These are phyloP conservation scores for Metalampra italica DNA, from an alignment of 2,888 invertebrate genomes.

Conservation along the genomic window DNA sequence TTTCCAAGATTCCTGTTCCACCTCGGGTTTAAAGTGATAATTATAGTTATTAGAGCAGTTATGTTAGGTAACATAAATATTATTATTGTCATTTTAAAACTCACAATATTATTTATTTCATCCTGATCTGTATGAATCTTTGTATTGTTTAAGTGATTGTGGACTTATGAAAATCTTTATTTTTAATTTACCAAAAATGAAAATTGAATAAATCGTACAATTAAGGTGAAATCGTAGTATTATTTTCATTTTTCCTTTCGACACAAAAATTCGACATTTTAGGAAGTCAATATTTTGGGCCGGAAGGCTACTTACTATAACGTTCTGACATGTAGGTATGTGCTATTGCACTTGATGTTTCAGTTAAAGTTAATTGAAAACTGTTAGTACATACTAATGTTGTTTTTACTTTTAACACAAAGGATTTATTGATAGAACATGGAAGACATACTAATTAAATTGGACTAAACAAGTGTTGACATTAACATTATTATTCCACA, in stretches of 20 bases:
- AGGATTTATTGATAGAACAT: too few species aligned
- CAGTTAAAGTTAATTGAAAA: too few species aligned
- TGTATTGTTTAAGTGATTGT: conserved; percentile 72
- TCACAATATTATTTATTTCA: conserved; percentile 75
- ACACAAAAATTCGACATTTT: too few species aligned
- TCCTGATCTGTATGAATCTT: conserved; percentile 76
- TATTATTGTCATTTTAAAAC: conserved; percentile 60
- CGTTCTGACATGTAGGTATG: too few species aligned
- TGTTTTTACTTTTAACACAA: background rate
- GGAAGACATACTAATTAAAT: too few species aligned
- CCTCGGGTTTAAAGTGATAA: conserved; percentile 76
- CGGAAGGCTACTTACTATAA: too few species aligned
- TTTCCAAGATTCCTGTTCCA: conserved; percentile 74
- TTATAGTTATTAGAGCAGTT: conserved; percentile 69
- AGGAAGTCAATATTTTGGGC: too few species aligned
- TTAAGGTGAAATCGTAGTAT: conserved; percentile 44
- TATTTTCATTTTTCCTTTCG: background rate
- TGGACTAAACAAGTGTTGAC: too few species aligned
- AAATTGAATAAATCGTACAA: conserved; percentile 70
- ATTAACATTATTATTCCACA: too few species aligned
- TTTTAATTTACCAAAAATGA: conserved; percentile 76
- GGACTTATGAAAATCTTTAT: conserved; percentile 70
- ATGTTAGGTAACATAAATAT: conserved; percentile 59
- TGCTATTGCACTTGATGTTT: too few species aligned
- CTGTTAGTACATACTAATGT: too few species aligned